Conservation (phyloP, 2,113 vertebrate species). For the Oreochromis spilurus region DNA sequence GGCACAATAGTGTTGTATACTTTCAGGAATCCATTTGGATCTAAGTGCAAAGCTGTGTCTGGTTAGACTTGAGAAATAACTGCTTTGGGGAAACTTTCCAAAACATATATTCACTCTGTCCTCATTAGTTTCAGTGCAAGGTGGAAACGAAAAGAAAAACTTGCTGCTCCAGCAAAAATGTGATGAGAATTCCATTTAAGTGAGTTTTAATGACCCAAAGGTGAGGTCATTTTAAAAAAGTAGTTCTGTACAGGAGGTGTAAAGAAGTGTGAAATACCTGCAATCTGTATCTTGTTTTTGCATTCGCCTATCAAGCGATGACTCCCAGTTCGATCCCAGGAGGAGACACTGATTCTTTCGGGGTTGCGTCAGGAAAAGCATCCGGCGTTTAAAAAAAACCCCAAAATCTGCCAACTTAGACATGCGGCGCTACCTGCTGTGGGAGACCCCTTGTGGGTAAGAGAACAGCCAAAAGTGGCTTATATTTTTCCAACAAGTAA, state of each 20-base stretch:
- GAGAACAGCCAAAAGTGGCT: background rate
- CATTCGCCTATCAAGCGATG: background rate
- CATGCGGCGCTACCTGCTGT: background rate
- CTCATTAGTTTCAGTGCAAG: conserved; percentile 16
- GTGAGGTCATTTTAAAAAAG: background rate
- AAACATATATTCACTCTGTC: conserved; percentile 3
- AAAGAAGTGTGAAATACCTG: background rate
- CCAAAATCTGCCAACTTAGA: background rate
- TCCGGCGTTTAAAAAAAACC: background rate
- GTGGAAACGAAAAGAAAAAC: background rate
- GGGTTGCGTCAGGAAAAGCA: background rate
- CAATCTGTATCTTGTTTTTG: background rate
- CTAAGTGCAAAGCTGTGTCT: background rate
- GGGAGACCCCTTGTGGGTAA: background rate
- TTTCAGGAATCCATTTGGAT: background rate
- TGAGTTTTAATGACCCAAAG: conserved; percentile 15
- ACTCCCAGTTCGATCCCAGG: background rate
- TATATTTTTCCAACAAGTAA: background rate
- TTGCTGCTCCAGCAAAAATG: background rate
- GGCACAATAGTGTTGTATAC: background rate
- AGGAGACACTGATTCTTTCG: background rate
- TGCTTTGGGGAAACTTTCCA: conserved; percentile 4
- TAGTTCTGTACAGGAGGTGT: background rate
- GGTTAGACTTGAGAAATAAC: conserved; percentile 18
- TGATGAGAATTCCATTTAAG: conserved; percentile 11